These are phyloP conservation scores for Corythaeola cristata DNA, from an alignment of 2,113 vertebrate species.

Conservation along the genomic window DNA sequence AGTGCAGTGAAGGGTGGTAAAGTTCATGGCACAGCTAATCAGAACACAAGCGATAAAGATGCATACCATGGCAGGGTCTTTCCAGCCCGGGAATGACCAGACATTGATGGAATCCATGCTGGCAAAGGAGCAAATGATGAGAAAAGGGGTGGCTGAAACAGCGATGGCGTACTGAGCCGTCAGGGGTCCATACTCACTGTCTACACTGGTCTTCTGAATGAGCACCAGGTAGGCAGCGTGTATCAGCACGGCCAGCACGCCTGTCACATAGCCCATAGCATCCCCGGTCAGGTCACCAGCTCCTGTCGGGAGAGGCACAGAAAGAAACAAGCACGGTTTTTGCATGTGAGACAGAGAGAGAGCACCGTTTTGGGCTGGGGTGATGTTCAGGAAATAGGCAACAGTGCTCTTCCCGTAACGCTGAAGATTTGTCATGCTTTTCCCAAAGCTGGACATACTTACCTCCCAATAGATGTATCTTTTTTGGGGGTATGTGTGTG, in stretches of 20 bases:
- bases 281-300: conserved; percentile 94
- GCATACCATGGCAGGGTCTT: conserved; percentile 83
- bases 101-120: conserved; percentile 90
- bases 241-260: conserved; percentile 90
- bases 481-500: too few species aligned
- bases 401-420: neutral
- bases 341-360: neutral
- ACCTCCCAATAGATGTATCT: neutral
- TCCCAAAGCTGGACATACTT: neutral
- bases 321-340: neutral
- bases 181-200: conserved; percentile 90
- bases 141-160: conserved; percentile 88
- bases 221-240: conserved; percentile 95
- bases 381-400: neutral
- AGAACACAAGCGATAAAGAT: conserved; percentile 87
- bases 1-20: conserved; percentile 97
- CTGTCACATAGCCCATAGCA: conserved; percentile 91
- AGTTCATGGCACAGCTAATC: conserved; percentile 99
- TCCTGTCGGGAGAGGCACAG: conserved; percentile 75
- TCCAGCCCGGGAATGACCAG: conserved; percentile 94
- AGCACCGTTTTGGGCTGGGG: neutral
- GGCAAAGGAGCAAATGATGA: conserved; percentile 87
- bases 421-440: neutral
- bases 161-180: conserved; percentile 96
- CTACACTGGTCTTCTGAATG: conserved; percentile 92